phyloP scores from a whole-genome alignment of 2,888 invertebrate genomes.

The Polyommatus iphigenia region DNA sequence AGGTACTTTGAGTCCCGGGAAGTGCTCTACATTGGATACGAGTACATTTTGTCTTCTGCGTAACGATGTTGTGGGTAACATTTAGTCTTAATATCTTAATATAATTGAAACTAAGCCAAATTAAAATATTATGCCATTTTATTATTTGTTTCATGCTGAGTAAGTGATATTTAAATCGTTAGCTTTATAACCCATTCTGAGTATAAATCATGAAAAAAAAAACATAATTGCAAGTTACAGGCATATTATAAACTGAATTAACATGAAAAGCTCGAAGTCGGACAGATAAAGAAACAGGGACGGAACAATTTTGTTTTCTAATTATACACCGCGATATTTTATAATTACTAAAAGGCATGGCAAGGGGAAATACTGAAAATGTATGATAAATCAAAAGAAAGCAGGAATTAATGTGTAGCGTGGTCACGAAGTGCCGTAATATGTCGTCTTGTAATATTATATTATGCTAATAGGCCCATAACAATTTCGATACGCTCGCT shows the following conservation, averaged over 20 bases:
- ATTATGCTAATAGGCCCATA: conserved; percentile 74
- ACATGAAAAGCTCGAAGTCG: conserved; percentile 6
- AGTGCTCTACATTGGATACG: too few relatives aligned
- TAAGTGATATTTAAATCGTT: neutral
- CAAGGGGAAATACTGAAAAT: conserved; percentile 29
- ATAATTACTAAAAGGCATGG: conserved; percentile 30
- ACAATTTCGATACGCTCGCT: conserved; percentile 70
- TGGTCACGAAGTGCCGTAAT: conserved; percentile 48
- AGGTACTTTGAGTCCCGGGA: too few relatives aligned
- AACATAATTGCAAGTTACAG: neutral
- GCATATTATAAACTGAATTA: neutral
- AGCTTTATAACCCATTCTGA: neutral
- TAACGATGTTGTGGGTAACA: too few relatives aligned
- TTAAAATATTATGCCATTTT: too few relatives aligned
- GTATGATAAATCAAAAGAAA: conserved; percentile 34
- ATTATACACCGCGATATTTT: conserved; percentile 20
- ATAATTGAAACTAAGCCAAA: too few relatives aligned
- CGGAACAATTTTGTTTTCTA: conserved; percentile 1
- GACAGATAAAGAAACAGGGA: conserved; percentile 10
- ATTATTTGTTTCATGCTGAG: neutral
- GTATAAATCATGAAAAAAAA: neutral
- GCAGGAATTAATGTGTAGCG: conserved; percentile 39
- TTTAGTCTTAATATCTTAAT: too few relatives aligned
- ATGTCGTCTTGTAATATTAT: conserved; percentile 70
- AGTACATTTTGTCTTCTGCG: too few relatives aligned